Conservation (phyloP, 2,113 vertebrate species). For the Excalfactoria chinensis region DNA sequence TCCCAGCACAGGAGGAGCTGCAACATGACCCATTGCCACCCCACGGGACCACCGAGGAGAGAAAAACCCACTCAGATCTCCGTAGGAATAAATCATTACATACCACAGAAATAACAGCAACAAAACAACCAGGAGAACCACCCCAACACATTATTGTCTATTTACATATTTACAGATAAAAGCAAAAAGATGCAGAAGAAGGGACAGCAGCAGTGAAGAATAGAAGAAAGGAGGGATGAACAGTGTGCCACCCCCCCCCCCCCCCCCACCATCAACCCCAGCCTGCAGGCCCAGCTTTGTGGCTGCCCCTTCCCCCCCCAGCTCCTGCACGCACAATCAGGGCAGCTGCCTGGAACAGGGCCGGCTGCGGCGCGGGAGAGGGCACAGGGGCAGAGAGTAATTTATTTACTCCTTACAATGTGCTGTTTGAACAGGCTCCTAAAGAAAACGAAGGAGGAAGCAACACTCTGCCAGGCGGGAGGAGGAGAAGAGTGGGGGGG, state of each 20-base stretch:
- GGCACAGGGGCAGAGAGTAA: slow-evolving; percentile 85
- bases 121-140: background rate
- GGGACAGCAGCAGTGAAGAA: background rate
- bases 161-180: too few relatives aligned
- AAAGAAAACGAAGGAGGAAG: slow-evolving; percentile 78
- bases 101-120: background rate
- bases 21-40: background rate
- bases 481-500: background rate
- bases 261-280: slow-evolving; percentile 34
- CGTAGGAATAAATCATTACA: background rate
- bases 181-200: background rate
- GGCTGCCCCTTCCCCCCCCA: slow-evolving; percentile 7
- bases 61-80: accelerated
- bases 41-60: accelerated
- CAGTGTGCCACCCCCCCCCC: too few relatives aligned
- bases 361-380: slow-evolving; percentile 76
- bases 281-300: slow-evolving; percentile 65
- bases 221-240: slow-evolving; percentile 37
- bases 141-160: background rate
- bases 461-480: slow-evolving; percentile 60
- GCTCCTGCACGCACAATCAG: slow-evolving; percentile 50
- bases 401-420: slow-evolving; percentile 89
- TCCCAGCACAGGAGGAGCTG: accelerated
- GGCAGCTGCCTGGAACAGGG: slow-evolving; percentile 84
- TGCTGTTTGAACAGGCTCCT: slow-evolving; percentile 85